Evolutionary conservation across 2,797 vertebrate species (phyloP).

Genomic region (Alcedo quadribrachys): DNA sequence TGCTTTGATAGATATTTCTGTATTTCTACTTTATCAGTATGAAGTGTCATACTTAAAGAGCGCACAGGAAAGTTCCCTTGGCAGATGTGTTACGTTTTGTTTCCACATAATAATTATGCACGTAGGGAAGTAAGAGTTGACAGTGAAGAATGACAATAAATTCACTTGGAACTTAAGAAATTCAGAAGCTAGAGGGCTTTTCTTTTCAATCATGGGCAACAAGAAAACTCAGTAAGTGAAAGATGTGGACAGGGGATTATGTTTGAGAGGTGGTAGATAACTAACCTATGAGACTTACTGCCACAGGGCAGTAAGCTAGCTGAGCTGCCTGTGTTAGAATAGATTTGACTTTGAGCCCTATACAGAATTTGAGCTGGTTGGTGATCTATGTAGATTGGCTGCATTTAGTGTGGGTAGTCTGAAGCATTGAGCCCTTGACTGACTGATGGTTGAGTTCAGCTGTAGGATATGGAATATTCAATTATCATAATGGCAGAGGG

Average conservation of each 20-base stretch:
- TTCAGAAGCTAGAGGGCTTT: neutral
- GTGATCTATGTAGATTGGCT: neutral
- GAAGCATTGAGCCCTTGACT: neutral
- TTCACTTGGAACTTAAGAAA: no score
- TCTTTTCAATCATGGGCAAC: neutral
- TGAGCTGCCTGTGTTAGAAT: neutral
- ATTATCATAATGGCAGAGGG: neutral
- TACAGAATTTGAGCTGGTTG: neutral
- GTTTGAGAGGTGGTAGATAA: neutral
- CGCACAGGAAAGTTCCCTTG: neutral
- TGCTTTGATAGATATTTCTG: neutral
- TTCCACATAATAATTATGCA: neutral
- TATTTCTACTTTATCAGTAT: neutral
- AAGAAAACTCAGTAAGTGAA: neutral
- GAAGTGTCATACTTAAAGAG: neutral
- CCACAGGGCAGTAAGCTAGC: neutral
- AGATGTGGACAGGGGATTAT: neutral
- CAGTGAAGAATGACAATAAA: neutral
- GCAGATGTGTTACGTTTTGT: neutral
- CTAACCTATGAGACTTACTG: neutral
- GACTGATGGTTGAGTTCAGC: accelerated
- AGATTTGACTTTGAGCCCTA: neutral
- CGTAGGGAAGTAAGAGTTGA: neutral
- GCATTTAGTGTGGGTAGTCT: accelerated
- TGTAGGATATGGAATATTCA: neutral